Percentiles rank a stretch among this genome's conserved stretches.
Conservation (phyloP, 64 coral and sea anemone species). For the Acropora yongei region DNA sequence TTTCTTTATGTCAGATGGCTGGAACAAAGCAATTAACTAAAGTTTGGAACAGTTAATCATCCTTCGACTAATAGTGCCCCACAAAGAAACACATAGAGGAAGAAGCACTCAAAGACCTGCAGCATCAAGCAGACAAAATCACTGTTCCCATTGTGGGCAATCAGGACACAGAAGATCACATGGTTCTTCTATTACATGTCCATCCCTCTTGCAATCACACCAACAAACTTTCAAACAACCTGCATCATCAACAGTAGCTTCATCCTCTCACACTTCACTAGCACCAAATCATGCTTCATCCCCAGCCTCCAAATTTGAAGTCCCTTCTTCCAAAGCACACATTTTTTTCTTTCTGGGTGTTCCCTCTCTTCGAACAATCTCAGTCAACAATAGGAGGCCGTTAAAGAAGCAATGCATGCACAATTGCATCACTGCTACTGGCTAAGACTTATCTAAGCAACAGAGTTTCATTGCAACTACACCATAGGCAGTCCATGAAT, state of each 20-base stretch:
- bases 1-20: too few species aligned
- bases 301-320: background rate
- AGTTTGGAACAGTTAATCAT: too few species aligned
- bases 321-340: background rate
- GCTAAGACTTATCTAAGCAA: too few species aligned
- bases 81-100: too few species aligned
- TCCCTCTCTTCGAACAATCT: background rate
- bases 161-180: background rate
- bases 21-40: too few species aligned
- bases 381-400: background rate
- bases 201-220: background rate
- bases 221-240: background rate
- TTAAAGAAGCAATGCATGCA: background rate
- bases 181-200: background rate
- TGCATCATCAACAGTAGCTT: background rate
- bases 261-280: background rate
- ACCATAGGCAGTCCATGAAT: too few species aligned
- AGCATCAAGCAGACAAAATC: too few species aligned
- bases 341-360: background rate
- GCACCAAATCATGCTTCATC: background rate
- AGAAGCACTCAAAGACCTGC: too few species aligned
- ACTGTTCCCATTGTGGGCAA: too few species aligned
- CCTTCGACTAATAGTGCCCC: too few species aligned
- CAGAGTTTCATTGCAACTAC: too few species aligned
- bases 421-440: background rate